Evolutionary conservation across 2,888 invertebrate genomes (phyloP).

Genomic region (Macrosoma leucophasiata): DNA sequence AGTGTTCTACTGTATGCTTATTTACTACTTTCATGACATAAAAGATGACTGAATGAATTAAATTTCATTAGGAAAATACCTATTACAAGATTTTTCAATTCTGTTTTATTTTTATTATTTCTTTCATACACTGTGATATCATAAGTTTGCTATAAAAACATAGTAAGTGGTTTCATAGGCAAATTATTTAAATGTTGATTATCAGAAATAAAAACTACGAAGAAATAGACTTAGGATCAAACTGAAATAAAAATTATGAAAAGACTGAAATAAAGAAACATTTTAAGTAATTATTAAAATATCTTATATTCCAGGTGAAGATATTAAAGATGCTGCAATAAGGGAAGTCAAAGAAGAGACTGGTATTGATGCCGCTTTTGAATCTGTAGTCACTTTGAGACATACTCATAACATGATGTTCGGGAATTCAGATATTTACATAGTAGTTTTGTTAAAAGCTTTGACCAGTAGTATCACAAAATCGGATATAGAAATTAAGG

Average conservation of each 20-base stretch:
- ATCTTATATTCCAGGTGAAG: constrained; percentile 79
- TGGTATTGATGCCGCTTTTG: constrained; percentile 84
- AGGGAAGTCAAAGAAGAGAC: constrained; percentile 96
- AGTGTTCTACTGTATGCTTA: no score
- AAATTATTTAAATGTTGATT: no score
- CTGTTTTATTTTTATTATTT: not conserved
- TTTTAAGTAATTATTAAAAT: not conserved
- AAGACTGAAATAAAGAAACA: not conserved
- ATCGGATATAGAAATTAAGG: constrained; percentile 85
- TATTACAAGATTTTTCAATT: no score
- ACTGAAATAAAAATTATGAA: no score
- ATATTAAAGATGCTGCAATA: constrained; percentile 85
- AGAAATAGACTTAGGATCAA: no score
- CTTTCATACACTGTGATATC: not conserved
- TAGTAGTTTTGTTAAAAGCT: constrained; percentile 84
- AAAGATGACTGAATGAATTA: no score
- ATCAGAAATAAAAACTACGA: no score
- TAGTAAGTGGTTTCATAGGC: no score
- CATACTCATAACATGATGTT: constrained; percentile 86
- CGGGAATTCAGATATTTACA: constrained; percentile 91
- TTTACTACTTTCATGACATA: no score
- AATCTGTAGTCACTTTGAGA: constrained; percentile 83
- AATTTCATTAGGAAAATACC: no score
- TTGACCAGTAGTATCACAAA: constrained; percentile 77
- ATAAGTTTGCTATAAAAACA: no score